Base-by-base conservation (phyloP, 2,113 vertebrate species). In the Platanista minor region DNA sequence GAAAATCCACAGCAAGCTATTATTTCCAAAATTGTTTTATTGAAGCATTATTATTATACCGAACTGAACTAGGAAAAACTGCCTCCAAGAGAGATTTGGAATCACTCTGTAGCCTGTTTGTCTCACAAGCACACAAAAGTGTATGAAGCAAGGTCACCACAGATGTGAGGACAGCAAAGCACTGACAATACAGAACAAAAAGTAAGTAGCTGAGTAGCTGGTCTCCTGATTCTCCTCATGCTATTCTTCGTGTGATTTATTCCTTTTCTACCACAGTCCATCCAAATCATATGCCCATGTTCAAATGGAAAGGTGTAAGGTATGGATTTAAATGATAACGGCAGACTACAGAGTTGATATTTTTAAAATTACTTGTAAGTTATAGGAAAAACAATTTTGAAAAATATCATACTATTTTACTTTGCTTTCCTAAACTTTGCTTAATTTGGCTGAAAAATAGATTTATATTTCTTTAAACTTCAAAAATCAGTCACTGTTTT, bases 361-460 rank as follows among this genome's bases (percentile, higher is more conserved):
- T 96, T 97, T 61, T 31, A 82, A 95, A 93, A 88, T 91, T 33
- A 95, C 31, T 69, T 86, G 62, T 23, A 93, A 94, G 7, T 75
- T 66, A 95, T 0, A 87, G 77, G 78, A 67, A 94, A 97, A 93
- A 52, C 43, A 59, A 87, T 91, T 97, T 81, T 43, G 39, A 83
- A 96, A 97, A 96, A 94, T 80, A 81, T 36, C 67, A 84, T 46
- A 29, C 64, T 43, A 17, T 93, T 86, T 87, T 87, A 89, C 14
- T 90, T 71, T 95, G 66, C 27, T 92, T 83, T 89, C 69, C 59
- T 98, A 98, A 97, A 46, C 93, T 97, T 97, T 97, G 31, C 57
- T 97, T 97, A 98, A 97, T 98, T 96, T 94, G 96, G 72, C 95
- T 95, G 94, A 92, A 97, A 97, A 97, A 97, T 83, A 97, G 98